Percentiles rank a stretch among this genome's conserved stretches.
These are phyloP conservation scores for Halyomorpha halys DNA, from an alignment of 1,140 invertebrate species.

Conservation along the genomic window DNA sequence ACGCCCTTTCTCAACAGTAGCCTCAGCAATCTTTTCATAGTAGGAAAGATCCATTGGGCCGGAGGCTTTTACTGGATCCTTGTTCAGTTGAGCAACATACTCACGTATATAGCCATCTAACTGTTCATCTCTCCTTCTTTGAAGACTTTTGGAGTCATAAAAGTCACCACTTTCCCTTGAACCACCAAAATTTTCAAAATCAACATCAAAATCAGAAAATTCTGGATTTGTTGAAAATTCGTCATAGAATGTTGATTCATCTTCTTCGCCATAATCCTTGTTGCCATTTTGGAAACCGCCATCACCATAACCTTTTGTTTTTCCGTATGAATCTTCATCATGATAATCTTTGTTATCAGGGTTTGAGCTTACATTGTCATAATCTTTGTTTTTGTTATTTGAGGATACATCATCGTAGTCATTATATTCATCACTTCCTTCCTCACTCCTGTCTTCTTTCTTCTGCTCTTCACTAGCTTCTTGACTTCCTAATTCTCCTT, in stretches of 20 bases:
- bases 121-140: neutral
- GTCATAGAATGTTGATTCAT: neutral
- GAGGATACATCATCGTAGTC: too few relatives aligned
- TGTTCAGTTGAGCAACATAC: slow-evolving; percentile 21
- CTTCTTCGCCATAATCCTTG: neutral
- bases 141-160: neutral
- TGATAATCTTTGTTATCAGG: too few relatives aligned
- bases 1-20: slow-evolving; percentile 10
- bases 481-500: too few relatives aligned
- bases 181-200: slow-evolving; percentile 11
- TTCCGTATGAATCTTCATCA: too few relatives aligned
- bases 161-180: neutral
- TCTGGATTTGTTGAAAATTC: neutral
- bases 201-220: slow-evolving; percentile 19
- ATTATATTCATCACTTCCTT: too few relatives aligned
- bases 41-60: slow-evolving; percentile 4
- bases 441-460: too few relatives aligned
- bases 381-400: too few relatives aligned
- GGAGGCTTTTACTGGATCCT: neutral
- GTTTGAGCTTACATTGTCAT: too few relatives aligned
- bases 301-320: too few relatives aligned
- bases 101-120: slow-evolving; percentile 22
- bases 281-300: too few relatives aligned
- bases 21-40: slow-evolving; percentile 23
- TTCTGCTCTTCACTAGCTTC: too few relatives aligned